These are phyloP conservation scores for Epizoanthus fatuus DNA, from an alignment of 92 coral and sea anemone genomes.

Conservation along the genomic window DNA sequence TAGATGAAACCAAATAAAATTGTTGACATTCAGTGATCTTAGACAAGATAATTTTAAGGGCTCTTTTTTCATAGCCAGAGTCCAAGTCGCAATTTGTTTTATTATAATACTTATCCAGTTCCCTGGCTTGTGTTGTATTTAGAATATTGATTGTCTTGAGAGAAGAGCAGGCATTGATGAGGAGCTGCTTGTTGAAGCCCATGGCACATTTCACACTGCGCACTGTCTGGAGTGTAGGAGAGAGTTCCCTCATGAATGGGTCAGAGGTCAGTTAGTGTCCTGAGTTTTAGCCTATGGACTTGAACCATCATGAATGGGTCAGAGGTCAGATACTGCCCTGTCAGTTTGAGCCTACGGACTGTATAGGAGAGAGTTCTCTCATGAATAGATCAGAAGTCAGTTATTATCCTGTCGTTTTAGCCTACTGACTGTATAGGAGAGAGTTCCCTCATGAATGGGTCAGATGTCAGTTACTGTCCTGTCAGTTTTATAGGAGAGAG, in stretches of 20 bases:
- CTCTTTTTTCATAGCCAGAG: too few relatives aligned
- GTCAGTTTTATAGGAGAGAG: slow-evolving; percentile 69
- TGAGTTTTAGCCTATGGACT: neutral
- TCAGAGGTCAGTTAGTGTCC: slow-evolving; percentile 64
- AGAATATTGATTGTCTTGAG: slow-evolving; percentile 97
- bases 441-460: slow-evolving; percentile 75
- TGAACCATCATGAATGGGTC: slow-evolving; percentile 86
- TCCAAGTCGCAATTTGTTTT: neutral
- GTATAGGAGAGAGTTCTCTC: slow-evolving; percentile 69
- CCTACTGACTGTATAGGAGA: too few relatives aligned
- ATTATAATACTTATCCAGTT: neutral
- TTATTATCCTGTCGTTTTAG: neutral
- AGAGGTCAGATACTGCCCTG: slow-evolving; percentile 57
- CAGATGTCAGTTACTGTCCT: slow-evolving; percentile 55
- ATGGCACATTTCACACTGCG: slow-evolving; percentile 94
- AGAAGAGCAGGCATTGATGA: slow-evolving; percentile 88
- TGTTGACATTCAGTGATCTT: too few relatives aligned
- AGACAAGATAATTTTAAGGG: too few relatives aligned
- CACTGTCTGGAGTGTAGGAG: slow-evolving; percentile 85
- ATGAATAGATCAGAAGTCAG: slow-evolving; percentile 89
- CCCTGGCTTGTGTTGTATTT: slow-evolving; percentile 16
- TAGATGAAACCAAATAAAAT: too few relatives aligned
- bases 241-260: slow-evolving; percentile 82
- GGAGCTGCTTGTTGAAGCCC: slow-evolving; percentile 90
- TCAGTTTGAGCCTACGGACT: neutral